Evolutionary conservation across 2,888 invertebrate species (phyloP), one percentile per base, ranked within the genome.

Genomic region (Temnothorax unifasciatus): DNA sequence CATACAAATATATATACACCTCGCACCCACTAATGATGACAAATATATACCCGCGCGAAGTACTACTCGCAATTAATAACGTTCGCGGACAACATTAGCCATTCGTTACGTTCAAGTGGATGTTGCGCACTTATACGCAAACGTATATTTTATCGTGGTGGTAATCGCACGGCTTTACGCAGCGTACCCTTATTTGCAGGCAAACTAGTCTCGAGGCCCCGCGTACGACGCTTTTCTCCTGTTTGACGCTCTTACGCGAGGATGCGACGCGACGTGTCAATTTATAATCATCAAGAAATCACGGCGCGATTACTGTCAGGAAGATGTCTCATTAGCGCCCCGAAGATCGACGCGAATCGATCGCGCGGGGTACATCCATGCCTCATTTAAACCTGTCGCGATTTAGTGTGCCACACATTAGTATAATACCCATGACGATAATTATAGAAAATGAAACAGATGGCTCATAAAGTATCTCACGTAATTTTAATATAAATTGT

Each of bases 221-320:
- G 77, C 44, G 77, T 25, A 76, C 13, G 82, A 66, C 68, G 66
- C 54, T 66, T 66, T 66, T 50, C 57, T 59, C 76, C 34, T 3
- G 38, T 61, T 25, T 54, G 57, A 68, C 64, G 29, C 41, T 18
- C 66, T 50, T 29, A 18, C 47, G 54, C n/a, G 59, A 59, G 15
- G 68, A 61, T 75, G 63, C 84, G 76, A 50, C 75, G 50, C 34
- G 73, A 52, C 71, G 59, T 84, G 87, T 86, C 91, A 90, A 91
- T 92, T 92, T 91, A 90, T 91, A 90, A 90, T 89, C 90, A 88
- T 91, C 68, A 82, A 81, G 74, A 88, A 90, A 90, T 90, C 89
- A 90, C 85, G 86, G 85, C 82, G 86, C 87, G 88, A 92, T 91
- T 91, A 91, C 84, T 75, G 87, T 83, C 91, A 87, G 85, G 84